These are phyloP conservation scores for Monochamus saltuarius DNA, from an alignment of 1,140 invertebrate genomes.

Conservation along the genomic window DNA sequence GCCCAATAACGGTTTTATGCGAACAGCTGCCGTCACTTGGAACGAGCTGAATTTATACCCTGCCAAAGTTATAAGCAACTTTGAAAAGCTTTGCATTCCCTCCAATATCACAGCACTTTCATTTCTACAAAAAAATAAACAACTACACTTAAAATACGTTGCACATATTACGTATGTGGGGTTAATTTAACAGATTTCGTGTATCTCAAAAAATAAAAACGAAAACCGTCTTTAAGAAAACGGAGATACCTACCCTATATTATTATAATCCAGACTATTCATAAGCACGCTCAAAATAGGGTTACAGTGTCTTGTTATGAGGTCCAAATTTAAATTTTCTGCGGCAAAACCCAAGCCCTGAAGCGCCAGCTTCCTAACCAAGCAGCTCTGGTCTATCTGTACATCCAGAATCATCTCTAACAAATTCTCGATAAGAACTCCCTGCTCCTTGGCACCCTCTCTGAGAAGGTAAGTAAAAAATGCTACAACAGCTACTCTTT, in stretches of 20 bases:
- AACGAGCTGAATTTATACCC: constrained; percentile 43
- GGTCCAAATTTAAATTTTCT: constrained; percentile 41
- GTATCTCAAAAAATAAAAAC: too few relatives aligned
- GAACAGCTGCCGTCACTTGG: constrained; percentile 58
- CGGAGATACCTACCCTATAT: too few relatives aligned
- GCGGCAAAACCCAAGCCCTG: constrained; percentile 47
- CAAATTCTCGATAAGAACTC: constrained; percentile 45
- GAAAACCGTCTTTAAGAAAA: too few relatives aligned
- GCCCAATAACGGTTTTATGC: constrained; percentile 59
- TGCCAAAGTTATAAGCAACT: constrained; percentile 53
- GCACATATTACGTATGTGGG: too few relatives aligned
- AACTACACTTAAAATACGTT: too few relatives aligned
- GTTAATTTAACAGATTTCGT: too few relatives aligned
- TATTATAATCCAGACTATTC: constrained; percentile 54
- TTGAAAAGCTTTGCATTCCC: constrained; percentile 59
- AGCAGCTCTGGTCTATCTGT: constrained; percentile 41
- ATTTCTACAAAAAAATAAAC: constrained; percentile 27
- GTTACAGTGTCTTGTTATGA: constrained; percentile 46
- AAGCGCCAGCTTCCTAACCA: constrained; percentile 43
- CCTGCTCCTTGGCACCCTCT: constrained; percentile 39
- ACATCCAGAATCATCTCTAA: constrained; percentile 48
- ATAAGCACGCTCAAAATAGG: constrained; percentile 51
- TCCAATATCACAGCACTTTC: constrained; percentile 59
- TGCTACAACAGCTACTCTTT: constrained; percentile 64
- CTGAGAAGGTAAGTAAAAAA: constrained; percentile 56